These are phyloP conservation scores for Himalopsyche tibetana DNA, from an alignment of 2,888 invertebrate species.

Conservation along the genomic window DNA sequence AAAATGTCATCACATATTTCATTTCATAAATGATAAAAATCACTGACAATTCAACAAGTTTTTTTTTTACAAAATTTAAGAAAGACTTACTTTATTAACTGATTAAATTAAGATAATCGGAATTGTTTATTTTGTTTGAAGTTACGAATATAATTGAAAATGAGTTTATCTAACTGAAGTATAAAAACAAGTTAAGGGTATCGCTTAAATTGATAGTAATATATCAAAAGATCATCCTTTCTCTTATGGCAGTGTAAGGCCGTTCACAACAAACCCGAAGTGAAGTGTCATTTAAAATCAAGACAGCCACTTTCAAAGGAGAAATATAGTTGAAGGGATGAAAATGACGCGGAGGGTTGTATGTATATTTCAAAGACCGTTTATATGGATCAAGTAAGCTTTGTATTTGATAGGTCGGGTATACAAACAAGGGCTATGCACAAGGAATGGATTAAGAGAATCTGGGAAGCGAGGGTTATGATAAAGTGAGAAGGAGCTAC, in stretches of 20 bases:
- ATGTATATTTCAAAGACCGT: constrained; percentile 24
- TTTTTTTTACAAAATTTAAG: too few relatives aligned
- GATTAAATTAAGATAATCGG: too few relatives aligned
- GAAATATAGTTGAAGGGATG: background rate
- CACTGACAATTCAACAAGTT: too few relatives aligned
- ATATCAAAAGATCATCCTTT: constrained; percentile 25
- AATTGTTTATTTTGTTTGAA: too few relatives aligned
- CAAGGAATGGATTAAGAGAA: constrained; percentile 9
- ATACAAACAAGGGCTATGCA: background rate
- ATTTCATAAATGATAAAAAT: too few relatives aligned
- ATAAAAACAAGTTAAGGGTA: too few relatives aligned
- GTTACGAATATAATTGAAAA: too few relatives aligned
- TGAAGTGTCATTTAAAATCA: constrained; percentile 26
- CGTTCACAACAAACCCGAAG: constrained; percentile 10
- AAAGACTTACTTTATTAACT: too few relatives aligned
- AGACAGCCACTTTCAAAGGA: constrained; percentile 6
- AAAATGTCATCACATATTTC: too few relatives aligned
- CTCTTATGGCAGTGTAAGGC: constrained; percentile 3
- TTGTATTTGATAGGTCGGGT: constrained; percentile 3
- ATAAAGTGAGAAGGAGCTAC: background rate
- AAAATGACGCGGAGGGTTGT: background rate
- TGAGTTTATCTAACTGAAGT: too few relatives aligned
- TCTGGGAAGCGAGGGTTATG: background rate
- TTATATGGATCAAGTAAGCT: constrained; percentile 20
- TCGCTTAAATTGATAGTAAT: background rate